Percentiles rank a stretch among this genome's conserved stretches.
phyloP scores from a whole-genome alignment of 2,797 vertebrate genomes.

The Pipistrellus nathusii region DNA sequence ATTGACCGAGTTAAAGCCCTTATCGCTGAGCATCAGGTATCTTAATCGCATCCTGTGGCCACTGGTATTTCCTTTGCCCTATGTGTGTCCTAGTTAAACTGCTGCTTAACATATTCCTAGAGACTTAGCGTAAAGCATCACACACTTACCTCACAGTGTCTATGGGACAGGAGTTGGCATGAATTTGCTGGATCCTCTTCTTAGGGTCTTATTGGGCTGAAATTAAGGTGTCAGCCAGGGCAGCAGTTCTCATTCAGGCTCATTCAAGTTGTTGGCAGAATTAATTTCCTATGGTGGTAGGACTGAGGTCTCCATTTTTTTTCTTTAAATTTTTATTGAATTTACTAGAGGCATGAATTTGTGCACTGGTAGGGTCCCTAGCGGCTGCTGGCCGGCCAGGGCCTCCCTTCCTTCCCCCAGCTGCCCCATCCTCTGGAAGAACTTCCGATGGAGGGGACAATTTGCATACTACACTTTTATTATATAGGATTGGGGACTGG shows the following conservation, averaged over 20 bases:
- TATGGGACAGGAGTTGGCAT: not conserved
- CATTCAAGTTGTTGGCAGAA: not conserved
- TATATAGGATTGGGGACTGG: not conserved
- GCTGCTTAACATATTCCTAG: not conserved
- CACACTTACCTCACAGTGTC: not conserved
- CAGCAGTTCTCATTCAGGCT: not conserved
- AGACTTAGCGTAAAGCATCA: slow-evolving; percentile 44
- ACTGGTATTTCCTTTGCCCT: not conserved
- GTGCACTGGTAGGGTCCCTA: no score
- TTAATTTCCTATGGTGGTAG: not conserved
- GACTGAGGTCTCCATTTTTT: not conserved
- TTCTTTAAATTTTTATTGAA: not conserved
- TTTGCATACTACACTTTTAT: no score
- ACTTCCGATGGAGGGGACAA: no score
- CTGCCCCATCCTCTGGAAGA: no score
- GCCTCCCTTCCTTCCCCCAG: no score
- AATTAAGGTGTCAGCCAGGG: not conserved
- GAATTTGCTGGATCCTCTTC: not conserved
- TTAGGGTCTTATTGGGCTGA: not conserved
- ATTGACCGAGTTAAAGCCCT: slow-evolving; percentile 95
- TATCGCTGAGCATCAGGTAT: slow-evolving; percentile 97
- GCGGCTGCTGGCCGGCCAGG: no score
- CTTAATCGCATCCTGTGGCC: accelerated
- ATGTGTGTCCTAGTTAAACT: not conserved
- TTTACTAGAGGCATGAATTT: not conserved